A percentile compares a stretch with the other conserved stretches of the same genome.
These are phyloP conservation scores for Cerceris ruficornis DNA, from an alignment of 2,888 invertebrate genomes.

Conservation along the genomic window DNA sequence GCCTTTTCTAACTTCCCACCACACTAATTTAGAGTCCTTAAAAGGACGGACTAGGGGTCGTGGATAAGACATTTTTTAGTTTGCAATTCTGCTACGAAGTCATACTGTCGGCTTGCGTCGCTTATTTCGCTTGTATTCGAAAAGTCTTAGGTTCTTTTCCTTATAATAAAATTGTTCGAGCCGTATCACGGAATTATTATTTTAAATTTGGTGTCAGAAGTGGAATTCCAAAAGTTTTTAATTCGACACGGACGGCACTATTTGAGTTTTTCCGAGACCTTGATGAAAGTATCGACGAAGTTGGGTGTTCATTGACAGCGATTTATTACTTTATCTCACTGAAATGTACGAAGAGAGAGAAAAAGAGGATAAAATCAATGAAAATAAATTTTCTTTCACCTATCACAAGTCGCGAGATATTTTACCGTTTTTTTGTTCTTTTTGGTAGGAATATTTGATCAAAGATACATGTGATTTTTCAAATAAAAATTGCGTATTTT, in stretches of 20 bases:
- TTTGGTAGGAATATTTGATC: neutral
- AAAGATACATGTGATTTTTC: too few relatives aligned
- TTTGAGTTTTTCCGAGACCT: constrained; percentile 1
- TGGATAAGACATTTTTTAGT: too few relatives aligned
- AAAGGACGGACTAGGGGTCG: too few relatives aligned
- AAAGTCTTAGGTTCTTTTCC: too few relatives aligned
- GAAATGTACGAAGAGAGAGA: neutral
- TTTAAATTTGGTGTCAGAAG: too few relatives aligned
- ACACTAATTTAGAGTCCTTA: too few relatives aligned
- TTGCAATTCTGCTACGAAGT: too few relatives aligned
- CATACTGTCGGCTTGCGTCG: too few relatives aligned
- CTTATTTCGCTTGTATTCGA: too few relatives aligned
- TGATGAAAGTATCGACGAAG: neutral
- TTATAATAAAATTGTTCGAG: too few relatives aligned
- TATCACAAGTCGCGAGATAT: neutral
- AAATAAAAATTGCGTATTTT: neutral
- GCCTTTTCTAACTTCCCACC: too few relatives aligned
- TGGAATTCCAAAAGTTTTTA: constrained; percentile 25
- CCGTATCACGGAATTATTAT: too few relatives aligned
- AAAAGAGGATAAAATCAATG: constrained; percentile 20
- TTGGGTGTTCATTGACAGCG: neutral
- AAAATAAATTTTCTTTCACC: constrained; percentile 34
- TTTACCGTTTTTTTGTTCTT: neutral
- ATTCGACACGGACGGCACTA: constrained; percentile 36
- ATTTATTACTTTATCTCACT: constrained; percentile 1